A percentile compares a stretch with the other conserved stretches of the same genome.
These are phyloP conservation scores for Amblyopsis rosae DNA, from an alignment of 2,113 vertebrate species.

Conservation along the genomic window DNA sequence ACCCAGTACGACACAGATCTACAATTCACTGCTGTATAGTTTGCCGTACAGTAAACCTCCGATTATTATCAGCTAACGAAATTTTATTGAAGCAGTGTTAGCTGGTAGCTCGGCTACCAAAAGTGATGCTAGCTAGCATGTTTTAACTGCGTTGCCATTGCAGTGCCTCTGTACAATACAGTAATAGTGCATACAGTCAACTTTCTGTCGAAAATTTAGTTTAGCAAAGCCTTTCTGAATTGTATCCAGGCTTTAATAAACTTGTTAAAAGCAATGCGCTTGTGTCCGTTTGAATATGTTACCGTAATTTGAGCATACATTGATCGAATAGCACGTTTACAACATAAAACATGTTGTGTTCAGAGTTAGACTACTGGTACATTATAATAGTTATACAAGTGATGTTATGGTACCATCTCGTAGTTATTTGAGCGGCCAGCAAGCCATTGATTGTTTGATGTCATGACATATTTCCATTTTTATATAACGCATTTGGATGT, in stretches of 20 bases:
- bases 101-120: constrained; percentile 53
- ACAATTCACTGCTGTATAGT: constrained; percentile 26
- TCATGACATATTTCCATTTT: neutral
- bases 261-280: neutral
- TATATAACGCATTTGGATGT: neutral
- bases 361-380: too few relatives aligned
- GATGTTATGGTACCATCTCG: too few relatives aligned
- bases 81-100: constrained; percentile 47
- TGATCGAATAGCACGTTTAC: too few relatives aligned
- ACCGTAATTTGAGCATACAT: too few relatives aligned
- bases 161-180: neutral
- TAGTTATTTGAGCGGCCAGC: too few relatives aligned
- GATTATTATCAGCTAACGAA: constrained; percentile 4
- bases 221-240: neutral
- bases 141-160: constrained; percentile 56
- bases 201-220: constrained; percentile 14
- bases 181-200: constrained; percentile 8
- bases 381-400: too few relatives aligned
- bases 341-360: too few relatives aligned
- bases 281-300: too few relatives aligned
- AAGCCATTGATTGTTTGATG: neutral
- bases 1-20: neutral
- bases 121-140: constrained; percentile 55
- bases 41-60: constrained; percentile 16
- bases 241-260: neutral